A percentile compares a stretch with the other conserved stretches of the same genome.
These are phyloP conservation scores for Aphelinus atriplicis DNA, from an alignment of 1,140 invertebrate genomes.

Conservation along the genomic window DNA sequence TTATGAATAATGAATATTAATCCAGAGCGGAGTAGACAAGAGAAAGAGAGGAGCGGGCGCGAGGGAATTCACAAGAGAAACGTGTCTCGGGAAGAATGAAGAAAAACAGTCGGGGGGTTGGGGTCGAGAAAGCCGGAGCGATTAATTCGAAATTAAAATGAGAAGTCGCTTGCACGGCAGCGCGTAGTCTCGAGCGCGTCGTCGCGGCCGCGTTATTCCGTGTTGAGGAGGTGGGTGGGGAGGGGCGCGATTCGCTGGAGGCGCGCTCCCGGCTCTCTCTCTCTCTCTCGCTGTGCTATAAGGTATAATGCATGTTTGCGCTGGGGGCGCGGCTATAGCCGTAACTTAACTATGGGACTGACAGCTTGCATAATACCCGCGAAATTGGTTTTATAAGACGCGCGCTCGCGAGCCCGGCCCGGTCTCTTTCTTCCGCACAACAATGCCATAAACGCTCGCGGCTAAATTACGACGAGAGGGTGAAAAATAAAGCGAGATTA, in stretches of 20 bases:
- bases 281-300: conserved; percentile 4
- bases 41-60: neutral
- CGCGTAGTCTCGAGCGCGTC: conserved; percentile 9
- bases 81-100: neutral
- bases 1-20: too few relatives aligned
- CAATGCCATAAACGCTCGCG: conserved; percentile 63
- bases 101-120: conserved; percentile 1
- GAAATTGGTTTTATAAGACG: conserved; percentile 66
- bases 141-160: conserved; percentile 52
- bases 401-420: conserved; percentile 53
- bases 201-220: conserved; percentile 27
- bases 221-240: neutral
- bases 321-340: conserved; percentile 55
- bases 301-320: conserved; percentile 55
- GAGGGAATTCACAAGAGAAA: neutral
- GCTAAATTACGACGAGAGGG: conserved; percentile 59
- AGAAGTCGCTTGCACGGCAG: conserved; percentile 34
- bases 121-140: conserved; percentile 26
- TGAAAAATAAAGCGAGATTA: conserved; percentile 40
- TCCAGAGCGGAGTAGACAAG: neutral
- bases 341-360: conserved; percentile 63
- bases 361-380: conserved; percentile 66
- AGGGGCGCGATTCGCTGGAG: neutral
- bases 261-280: neutral
- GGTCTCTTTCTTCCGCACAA: conserved; percentile 45